Base-by-base conservation (phyloP, 2,113 vertebrate genomes). In the Mellivora capensis region DNA sequence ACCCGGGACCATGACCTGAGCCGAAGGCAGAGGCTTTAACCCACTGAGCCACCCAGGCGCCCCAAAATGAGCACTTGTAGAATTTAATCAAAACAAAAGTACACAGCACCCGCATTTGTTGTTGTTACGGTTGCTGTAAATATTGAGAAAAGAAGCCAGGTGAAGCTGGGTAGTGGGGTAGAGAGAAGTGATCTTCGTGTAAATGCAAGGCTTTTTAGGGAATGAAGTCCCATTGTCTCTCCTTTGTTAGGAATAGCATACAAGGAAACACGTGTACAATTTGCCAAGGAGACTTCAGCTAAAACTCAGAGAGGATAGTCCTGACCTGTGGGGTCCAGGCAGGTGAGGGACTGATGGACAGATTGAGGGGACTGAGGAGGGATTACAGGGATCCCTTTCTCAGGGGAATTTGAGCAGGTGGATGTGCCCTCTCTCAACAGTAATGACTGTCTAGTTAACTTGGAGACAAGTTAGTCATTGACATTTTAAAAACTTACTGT, bases 341-440 rank as follows among this genome's bases (percentile, higher is more conserved):
- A 3, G 67, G 29, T 1, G 37, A 6, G 11, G 18, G 37, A 61
- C 25, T 21, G 62, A 34, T 11, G 6, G 29, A 69, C 13, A 2
- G 17, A 13, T 29, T 11, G 2, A 13, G 34, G 20, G 34, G n/a
- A 0, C 2, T 1, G 17, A 62, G 14, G 20, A 14, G 20, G 4
- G 15, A 20, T 27, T 5, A 11, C 0, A 3, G 17, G 23, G 59
- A 89, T 1, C 6, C 12, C 14, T 15, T 27, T 34, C 25, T 49
- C 4, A 4, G 20, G 23, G 52, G 44, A 7, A 6, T 76, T 14
- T 8, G 57, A 1, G 44, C 3, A 9, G 1, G 7, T 77, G 23
- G 52, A 80, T 13, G 18, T n/a, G 29, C 12, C 49, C 74, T 71
- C 29, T 27, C 39, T 67, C 72, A 49, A 83, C 62, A 85, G 27